Base-by-base conservation (phyloP, 2,888 invertebrate species). In the Hyposoter dolosus region DNA sequence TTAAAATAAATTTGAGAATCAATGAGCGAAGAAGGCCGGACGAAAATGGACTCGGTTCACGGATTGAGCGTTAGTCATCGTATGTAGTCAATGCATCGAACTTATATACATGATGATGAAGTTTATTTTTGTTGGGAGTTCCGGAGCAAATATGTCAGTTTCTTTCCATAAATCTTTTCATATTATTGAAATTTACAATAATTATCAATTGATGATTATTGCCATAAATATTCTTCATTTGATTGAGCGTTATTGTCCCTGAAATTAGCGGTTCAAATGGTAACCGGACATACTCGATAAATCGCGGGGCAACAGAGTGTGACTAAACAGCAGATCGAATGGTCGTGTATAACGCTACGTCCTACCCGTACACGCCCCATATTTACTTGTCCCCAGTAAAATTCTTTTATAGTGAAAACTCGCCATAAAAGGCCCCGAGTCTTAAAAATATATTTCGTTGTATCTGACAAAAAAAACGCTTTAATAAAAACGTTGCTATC, bases 221-320 rank as follows among this genome's bases (percentile, higher is more conserved):
- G 19, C 10, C 56, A 56, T 56, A 7, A 10, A 56, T 56, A 56
- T 56, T 28, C 15, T 60, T 60, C 28, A 28, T 28, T 60, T 28
- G 15, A 60, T 60, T 28, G 15, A 60, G 12, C 60, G 60, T 60
- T 15, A 28, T 60, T 28, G 28, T 5, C 28, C 40, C 35, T 10
- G 66, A 40, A 40, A 66, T 35, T 40, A 66, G 40, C n/a, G 65
- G 12, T 43, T 83, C 72, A 63, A 74, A 47, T 85, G 69, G 40
- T 82, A 63, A 85, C 88, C 89, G 89, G 90, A 91, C 89, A 89
- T 83, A 85, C 81, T 77, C 75, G 88, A 89, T 88, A 87, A 84
- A 87, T 83, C 78, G 66, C 47, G 12, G 68, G 81, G 88, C 83
- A 90, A 90, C 90, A 90, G 91, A 90, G 90, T 90, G 90, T 88